phyloP scores from a whole-genome alignment of 2,113 vertebrate genomes.

The Chiloscyllium plagiosum region DNA sequence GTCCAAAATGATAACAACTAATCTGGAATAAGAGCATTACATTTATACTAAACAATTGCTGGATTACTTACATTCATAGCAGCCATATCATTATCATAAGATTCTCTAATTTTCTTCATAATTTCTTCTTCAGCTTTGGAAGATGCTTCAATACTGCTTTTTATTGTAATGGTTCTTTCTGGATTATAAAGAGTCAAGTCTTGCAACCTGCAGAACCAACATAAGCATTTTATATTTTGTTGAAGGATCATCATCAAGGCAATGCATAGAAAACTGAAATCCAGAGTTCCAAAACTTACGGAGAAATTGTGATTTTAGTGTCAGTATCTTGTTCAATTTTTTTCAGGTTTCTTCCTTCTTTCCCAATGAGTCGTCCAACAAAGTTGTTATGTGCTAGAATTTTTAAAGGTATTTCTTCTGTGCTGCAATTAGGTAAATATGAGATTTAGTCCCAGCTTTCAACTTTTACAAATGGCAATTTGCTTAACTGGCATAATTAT shows the following conservation, averaged over 20 bases:
- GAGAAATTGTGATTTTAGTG: slow-evolving; percentile 97
- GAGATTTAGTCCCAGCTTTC: neutral
- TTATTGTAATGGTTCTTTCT: slow-evolving; percentile 91
- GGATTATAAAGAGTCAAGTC: slow-evolving; percentile 94
- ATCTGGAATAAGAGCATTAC: neutral
- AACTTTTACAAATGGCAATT: neutral
- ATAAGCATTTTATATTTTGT: neutral
- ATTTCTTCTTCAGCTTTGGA: slow-evolving; percentile 86
- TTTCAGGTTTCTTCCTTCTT: slow-evolving; percentile 95
- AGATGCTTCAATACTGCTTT: slow-evolving; percentile 80
- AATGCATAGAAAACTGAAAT: neutral
- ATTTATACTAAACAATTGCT: slow-evolving; percentile 11
- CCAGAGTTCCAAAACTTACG: slow-evolving; percentile 63
- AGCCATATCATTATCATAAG: slow-evolving; percentile 91
- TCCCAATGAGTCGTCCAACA: slow-evolving; percentile 91
- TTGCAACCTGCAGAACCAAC: slow-evolving; percentile 68
- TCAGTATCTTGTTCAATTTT: slow-evolving; percentile 95
- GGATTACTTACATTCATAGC: slow-evolving; percentile 90
- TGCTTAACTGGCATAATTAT: neutral
- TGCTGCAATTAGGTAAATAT: slow-evolving; percentile 58
- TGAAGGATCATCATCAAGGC: neutral
- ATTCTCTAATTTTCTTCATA: slow-evolving; percentile 96
- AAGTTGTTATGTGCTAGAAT: slow-evolving; percentile 98
- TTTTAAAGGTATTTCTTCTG: slow-evolving; percentile 95
- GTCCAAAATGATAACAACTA: neutral